Percentiles rank a stretch among this genome's conserved stretches.
Evolutionary conservation across 2,797 vertebrate genomes (phyloP).

Genomic region (Erethizon dorsatum): DNA sequence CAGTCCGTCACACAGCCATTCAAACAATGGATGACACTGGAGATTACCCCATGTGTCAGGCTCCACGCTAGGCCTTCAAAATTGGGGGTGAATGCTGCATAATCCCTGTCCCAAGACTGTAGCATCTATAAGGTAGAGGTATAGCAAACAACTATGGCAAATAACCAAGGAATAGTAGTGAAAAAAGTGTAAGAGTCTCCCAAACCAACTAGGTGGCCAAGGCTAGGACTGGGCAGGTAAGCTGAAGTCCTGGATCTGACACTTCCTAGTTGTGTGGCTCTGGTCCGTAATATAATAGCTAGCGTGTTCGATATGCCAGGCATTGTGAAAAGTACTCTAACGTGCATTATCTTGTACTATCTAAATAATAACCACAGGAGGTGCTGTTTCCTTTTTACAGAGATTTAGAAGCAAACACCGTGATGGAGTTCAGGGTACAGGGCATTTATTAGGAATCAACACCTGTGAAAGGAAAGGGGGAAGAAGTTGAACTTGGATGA

Average conservation of each 20-base stretch:
- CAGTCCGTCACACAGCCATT: neutral
- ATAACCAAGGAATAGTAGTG: neutral
- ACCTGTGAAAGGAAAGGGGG: neutral
- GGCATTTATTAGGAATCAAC: neutral
- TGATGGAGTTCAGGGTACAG: neutral
- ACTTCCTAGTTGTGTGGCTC: neutral
- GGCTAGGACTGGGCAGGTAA: neutral
- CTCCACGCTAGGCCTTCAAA: neutral
- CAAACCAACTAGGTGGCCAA: neutral
- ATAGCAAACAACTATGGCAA: neutral
- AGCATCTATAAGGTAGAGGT: neutral
- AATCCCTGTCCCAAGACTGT: neutral
- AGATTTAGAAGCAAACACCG: neutral
- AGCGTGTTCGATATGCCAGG: neutral
- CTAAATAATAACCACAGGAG: neutral
- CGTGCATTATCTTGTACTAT: neutral
- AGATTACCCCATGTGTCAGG: neutral
- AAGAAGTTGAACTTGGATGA: neutral
- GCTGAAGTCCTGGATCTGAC: neutral
- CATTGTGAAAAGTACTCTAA: neutral
- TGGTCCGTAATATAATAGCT: neutral
- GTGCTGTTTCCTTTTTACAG: neutral
- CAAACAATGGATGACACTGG: neutral
- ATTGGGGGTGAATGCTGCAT: accelerated
- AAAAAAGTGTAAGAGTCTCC: neutral